Evolutionary conservation across 2,888 invertebrate species (phyloP).

Genomic region (Barypeithes pellucidus): DNA sequence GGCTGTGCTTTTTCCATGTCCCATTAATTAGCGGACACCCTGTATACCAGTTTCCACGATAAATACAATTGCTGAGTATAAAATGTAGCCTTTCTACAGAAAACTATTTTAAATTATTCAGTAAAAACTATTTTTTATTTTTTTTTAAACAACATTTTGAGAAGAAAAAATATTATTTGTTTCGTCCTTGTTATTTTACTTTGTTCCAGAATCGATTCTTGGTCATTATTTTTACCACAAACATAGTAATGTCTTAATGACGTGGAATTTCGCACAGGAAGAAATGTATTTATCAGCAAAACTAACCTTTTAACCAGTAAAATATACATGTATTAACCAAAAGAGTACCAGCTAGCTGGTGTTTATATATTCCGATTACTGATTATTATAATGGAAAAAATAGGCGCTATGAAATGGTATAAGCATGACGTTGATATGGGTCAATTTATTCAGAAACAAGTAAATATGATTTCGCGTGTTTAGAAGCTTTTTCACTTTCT

Average conservation of each 20-base stretch:
- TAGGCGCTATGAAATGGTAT: neutral
- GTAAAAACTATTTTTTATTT: no score
- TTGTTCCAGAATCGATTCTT: no score
- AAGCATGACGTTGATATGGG: neutral
- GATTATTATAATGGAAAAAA: neutral
- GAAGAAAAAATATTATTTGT: no score
- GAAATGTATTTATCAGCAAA: neutral
- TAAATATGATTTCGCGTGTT: neutral
- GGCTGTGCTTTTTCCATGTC: no score
- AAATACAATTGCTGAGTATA: no score
- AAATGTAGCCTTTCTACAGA: no score
- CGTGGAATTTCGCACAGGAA: constrained; percentile 18
- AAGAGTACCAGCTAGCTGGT: constrained; percentile 1
- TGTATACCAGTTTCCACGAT: no score
- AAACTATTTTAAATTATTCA: no score
- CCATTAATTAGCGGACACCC: no score
- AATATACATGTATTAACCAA: neutral
- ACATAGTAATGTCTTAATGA: constrained; percentile 10
- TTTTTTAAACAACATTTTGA: no score
- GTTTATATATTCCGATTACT: neutral
- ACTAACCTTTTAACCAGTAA: neutral
- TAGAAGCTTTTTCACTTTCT: neutral
- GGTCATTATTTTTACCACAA: no score
- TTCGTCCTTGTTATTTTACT: no score
- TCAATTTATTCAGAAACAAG: neutral